phyloP scores from a whole-genome alignment of 2,113 vertebrate species.

The Anarhynchus alexandrinus region DNA sequence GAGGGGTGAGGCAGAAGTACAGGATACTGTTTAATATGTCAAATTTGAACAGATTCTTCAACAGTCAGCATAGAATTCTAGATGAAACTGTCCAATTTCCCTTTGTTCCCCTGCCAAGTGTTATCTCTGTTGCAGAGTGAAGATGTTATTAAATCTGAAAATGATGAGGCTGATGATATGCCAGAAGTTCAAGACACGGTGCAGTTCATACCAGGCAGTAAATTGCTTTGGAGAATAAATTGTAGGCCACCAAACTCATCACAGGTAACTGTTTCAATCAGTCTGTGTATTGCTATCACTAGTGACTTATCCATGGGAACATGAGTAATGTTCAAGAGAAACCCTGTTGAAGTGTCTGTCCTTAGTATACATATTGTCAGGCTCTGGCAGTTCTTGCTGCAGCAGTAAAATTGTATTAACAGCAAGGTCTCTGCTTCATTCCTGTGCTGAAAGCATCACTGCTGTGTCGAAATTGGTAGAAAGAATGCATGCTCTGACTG shows the following conservation, averaged over 20 bases:
- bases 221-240: conserved; percentile 93
- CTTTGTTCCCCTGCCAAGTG: not conserved
- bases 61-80: not conserved
- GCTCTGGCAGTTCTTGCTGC: not conserved
- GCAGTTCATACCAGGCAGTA: conserved; percentile 90
- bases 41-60: not conserved
- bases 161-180: conserved; percentile 87
- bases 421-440: not conserved
- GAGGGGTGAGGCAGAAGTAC: not conserved
- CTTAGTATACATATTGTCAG: not conserved
- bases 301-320: not conserved
- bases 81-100: not conserved
- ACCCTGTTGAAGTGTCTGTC: not conserved
- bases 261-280: conserved; percentile 70
- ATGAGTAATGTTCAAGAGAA: not conserved
- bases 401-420: not conserved
- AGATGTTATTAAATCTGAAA: conserved; percentile 71
- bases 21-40: not conserved
- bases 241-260: conserved; percentile 87
- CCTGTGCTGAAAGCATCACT: not conserved
- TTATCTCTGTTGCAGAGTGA: conserved; percentile 71
- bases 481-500: not conserved
- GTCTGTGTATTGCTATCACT: not conserved
- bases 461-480: not conserved
- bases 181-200: conserved; percentile 91